phyloP scores from a whole-genome alignment of 2,113 vertebrate genomes.

The Theropithecus gelada region DNA sequence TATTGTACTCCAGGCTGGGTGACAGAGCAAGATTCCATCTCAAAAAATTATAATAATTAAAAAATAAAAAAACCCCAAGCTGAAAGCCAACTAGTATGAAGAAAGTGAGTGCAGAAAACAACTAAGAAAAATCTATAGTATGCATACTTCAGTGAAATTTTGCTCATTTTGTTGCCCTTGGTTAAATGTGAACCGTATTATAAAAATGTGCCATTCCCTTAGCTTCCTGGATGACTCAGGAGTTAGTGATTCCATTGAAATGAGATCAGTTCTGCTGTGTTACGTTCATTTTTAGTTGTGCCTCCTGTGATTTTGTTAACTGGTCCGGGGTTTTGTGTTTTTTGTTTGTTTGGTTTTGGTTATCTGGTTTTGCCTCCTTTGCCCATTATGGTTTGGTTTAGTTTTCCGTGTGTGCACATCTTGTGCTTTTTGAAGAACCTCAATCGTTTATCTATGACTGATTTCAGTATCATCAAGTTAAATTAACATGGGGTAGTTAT shows the following conservation, averaged over 20 bases:
- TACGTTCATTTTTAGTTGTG: neutral
- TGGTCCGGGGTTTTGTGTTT: neutral
- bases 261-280: neutral
- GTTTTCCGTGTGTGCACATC: neutral
- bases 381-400: neutral
- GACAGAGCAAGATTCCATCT: too few relatives aligned
- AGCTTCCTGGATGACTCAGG: neutral
- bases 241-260: neutral
- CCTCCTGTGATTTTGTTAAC: neutral
- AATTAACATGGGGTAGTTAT: neutral
- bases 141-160: neutral
- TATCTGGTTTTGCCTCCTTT: neutral
- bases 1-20: too few relatives aligned
- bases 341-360: neutral
- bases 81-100: neutral
- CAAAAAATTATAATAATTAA: too few relatives aligned
- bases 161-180: neutral
- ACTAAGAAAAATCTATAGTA: neutral
- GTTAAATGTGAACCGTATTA: neutral
- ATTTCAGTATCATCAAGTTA: neutral
- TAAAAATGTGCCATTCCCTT: neutral
- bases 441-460: neutral
- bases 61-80: neutral
- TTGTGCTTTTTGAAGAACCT: conserved; percentile 5
- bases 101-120: neutral